Evolutionary conservation across 1,140 invertebrate genomes (phyloP).

Genomic region (Zelostemma sp.): DNA sequence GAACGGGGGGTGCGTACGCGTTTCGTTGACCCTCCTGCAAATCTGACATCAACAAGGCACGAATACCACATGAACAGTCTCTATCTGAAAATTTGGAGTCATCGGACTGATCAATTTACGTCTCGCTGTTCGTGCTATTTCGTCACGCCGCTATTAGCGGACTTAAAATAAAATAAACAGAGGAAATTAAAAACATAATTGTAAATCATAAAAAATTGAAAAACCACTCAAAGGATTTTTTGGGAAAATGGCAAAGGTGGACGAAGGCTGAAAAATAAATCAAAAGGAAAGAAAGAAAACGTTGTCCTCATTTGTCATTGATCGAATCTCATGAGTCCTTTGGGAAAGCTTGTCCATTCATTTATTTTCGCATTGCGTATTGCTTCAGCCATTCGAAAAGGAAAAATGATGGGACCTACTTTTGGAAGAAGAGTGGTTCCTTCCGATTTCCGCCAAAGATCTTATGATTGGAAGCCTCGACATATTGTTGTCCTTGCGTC

Average conservation of each 20-base stretch:
- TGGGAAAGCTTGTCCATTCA: conserved; percentile 24
- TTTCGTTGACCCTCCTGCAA: conserved; percentile 72
- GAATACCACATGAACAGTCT: conserved; percentile 69
- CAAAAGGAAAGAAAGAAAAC: conserved; percentile 25
- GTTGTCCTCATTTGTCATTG: conserved; percentile 21
- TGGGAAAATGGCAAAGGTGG: too few relatives aligned
- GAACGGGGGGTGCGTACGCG: conserved; percentile 60
- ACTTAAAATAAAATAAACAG: conserved; percentile 39
- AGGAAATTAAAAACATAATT: conserved; percentile 27
- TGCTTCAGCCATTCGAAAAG: background rate
- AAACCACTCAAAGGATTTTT: conserved; percentile 2
- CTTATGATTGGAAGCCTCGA: conserved; percentile 93
- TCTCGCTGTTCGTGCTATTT: conserved; percentile 19
- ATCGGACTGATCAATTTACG: conserved; percentile 48
- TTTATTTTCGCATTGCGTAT: background rate
- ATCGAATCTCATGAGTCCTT: conserved; percentile 25
- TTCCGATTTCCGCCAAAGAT: conserved; percentile 96
- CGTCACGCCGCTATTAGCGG: conserved; percentile 45
- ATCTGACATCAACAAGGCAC: conserved; percentile 73
- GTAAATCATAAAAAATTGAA: conserved; percentile 29
- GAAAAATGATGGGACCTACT: conserved; percentile 78
- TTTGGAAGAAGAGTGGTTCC: conserved; percentile 95
- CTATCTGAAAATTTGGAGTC: conserved; percentile 65
- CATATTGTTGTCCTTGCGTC: conserved; percentile 82
- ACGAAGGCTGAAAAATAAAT: conserved; percentile 6